Evolutionary conservation across 2,888 invertebrate genomes (phyloP).

Genomic region (Epistrophe eligans): DNA sequence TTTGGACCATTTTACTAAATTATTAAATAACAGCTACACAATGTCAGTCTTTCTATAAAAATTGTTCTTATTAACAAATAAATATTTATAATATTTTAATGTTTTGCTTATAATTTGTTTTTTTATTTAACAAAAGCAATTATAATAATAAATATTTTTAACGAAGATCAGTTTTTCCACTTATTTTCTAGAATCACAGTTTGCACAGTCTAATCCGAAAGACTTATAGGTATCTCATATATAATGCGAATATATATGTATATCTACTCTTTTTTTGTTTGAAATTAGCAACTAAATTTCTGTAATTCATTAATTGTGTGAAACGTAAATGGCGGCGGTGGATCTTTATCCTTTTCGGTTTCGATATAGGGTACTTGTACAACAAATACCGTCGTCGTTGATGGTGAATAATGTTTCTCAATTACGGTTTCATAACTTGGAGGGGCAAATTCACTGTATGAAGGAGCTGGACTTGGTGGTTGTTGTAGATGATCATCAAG

Average conservation of each 20-base stretch:
- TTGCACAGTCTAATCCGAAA: slow-evolving; percentile 40
- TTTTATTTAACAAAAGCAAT: not conserved
- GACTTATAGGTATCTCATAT: slow-evolving; percentile 44
- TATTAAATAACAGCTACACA: slow-evolving; percentile 51
- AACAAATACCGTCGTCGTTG: slow-evolving; percentile 80
- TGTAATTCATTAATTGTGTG: slow-evolving; percentile 81
- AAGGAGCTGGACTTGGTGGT: slow-evolving; percentile 82
- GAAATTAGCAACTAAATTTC: slow-evolving; percentile 76
- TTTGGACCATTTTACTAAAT: slow-evolving; percentile 43
- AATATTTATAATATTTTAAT: not conserved
- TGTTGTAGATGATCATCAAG: slow-evolving; percentile 68
- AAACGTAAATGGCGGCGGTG: slow-evolving; percentile 77
- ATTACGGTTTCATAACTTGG: slow-evolving; percentile 83
- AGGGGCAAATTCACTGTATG: slow-evolving; percentile 83
- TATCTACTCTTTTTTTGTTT: slow-evolving; percentile 4
- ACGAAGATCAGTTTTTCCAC: slow-evolving; percentile 41
- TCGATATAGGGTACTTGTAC: slow-evolving; percentile 79
- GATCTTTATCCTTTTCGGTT: slow-evolving; percentile 60
- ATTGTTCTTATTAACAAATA: slow-evolving; percentile 15
- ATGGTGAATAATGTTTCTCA: slow-evolving; percentile 77
- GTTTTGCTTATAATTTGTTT: not conserved
- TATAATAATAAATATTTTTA: slow-evolving; percentile 26
- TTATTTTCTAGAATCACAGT: slow-evolving; percentile 68
- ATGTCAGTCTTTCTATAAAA: slow-evolving; percentile 64
- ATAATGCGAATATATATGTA: not conserved